phyloP scores from a whole-genome alignment of 2,797 vertebrate species.

The Capromys pilorides region DNA sequence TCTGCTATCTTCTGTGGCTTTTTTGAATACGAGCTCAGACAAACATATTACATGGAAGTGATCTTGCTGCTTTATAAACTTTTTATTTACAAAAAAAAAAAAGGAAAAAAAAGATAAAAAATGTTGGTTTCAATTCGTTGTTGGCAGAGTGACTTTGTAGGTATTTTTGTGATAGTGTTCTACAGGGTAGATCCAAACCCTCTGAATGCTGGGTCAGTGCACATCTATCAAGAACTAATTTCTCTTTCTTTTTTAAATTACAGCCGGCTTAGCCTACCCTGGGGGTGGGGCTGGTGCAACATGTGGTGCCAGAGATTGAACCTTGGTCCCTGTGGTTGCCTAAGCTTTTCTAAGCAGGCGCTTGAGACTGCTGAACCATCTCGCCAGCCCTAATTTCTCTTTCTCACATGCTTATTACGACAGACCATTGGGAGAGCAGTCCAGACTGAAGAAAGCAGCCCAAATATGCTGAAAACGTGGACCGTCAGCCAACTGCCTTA shows the following conservation, averaged over 20 bases:
- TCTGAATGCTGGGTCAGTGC: neutral
- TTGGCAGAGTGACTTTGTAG: neutral
- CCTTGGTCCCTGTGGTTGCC: too few relatives aligned
- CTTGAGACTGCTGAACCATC: too few relatives aligned
- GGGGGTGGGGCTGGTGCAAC: too few relatives aligned
- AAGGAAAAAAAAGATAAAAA: too few relatives aligned
- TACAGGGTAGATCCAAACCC: neutral
- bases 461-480: neutral
- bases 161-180: neutral
- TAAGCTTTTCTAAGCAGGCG: too few relatives aligned
- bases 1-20: neutral
- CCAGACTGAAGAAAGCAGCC: neutral
- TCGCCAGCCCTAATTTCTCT: neutral
- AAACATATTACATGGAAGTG: neutral
- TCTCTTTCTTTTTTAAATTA: neutral
- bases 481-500: neutral
- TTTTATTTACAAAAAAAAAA: neutral
- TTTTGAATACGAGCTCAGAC: neutral
- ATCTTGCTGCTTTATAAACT: neutral
- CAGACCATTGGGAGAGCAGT: neutral
- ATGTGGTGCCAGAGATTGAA: too few relatives aligned
- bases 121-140: neutral
- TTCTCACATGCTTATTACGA: conserved; percentile 12
- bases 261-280: too few relatives aligned
- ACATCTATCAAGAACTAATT: neutral